These are phyloP conservation scores for Junonia oenone DNA, from an alignment of 2,888 invertebrate species.

Conservation along the genomic window DNA sequence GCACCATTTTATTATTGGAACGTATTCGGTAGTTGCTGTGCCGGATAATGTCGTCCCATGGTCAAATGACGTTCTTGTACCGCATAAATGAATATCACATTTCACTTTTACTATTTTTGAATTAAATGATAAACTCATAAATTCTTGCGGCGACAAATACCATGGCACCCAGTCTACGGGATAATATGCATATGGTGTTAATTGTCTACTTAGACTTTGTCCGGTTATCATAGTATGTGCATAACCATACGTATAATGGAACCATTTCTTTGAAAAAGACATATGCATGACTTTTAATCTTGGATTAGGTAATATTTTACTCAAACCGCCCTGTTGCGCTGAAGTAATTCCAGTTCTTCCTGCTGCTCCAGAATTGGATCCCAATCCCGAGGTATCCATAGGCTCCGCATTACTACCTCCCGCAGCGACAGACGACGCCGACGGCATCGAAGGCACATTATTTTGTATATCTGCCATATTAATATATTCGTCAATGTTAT, in stretches of 20 bases:
- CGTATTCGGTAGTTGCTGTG: slow-evolving; percentile 15
- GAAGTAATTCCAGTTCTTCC: slow-evolving; percentile 4
- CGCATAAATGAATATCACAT: slow-evolving; percentile 2
- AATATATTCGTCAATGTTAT: slow-evolving; percentile 1
- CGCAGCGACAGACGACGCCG: slow-evolving; percentile 7
- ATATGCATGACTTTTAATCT: slow-evolving; percentile 1
- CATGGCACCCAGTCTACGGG: slow-evolving; percentile 20
- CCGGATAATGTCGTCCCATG: slow-evolving; percentile 3
- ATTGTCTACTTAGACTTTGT: background rate
- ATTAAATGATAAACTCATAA: background rate
- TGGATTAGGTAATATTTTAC: too few relatives aligned
- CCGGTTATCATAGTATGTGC: background rate
- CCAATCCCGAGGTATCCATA: slow-evolving; percentile 8
- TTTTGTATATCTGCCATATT: slow-evolving; percentile 17
- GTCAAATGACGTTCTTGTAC: slow-evolving; percentile 4
- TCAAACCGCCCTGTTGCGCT: too few relatives aligned
- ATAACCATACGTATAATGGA: slow-evolving; percentile 14
- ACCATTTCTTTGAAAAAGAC: slow-evolving; percentile 11
- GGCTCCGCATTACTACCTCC: slow-evolving; percentile 2
- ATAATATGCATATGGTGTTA: slow-evolving; percentile 18
- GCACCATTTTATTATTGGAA: slow-evolving; percentile 7
- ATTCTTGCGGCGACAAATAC: slow-evolving; percentile 15
- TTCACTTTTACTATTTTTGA: background rate
- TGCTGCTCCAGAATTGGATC: slow-evolving; percentile 6
- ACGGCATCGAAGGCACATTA: slow-evolving; percentile 9